A percentile compares a stretch with the other conserved stretches of the same genome.
Evolutionary conservation across 1,140 invertebrate species (phyloP).

Genomic region (Apis dorsata): DNA sequence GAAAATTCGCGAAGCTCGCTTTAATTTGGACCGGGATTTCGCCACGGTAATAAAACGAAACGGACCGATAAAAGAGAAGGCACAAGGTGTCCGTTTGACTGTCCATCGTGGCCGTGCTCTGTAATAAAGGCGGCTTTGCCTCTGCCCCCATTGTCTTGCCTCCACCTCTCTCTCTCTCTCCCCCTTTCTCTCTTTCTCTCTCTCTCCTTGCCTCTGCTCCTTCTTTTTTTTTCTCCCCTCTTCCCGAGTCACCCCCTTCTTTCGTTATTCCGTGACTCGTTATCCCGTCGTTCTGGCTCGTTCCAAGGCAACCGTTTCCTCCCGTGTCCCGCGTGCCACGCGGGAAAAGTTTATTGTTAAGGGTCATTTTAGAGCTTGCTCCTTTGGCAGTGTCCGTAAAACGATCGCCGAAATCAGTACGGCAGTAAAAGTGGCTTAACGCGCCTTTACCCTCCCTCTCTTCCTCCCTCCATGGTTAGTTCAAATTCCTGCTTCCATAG

Average conservation of each 20-base stretch:
- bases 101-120: constrained; percentile 66
- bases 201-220: background rate
- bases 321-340: constrained; percentile 32
- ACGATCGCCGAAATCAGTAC: constrained; percentile 42
- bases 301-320: background rate
- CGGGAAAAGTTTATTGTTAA: constrained; percentile 58
- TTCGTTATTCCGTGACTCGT: constrained; percentile 53
- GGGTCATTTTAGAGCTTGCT: constrained; percentile 49
- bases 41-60: constrained; percentile 68
- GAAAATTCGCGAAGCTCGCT: constrained; percentile 56
- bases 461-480: too few species aligned
- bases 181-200: background rate
- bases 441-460: background rate
- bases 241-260: background rate
- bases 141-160: constrained; percentile 60
- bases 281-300: constrained; percentile 48
- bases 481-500: too few species aligned
- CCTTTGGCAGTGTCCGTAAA: constrained; percentile 49
- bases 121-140: constrained; percentile 71
- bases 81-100: constrained; percentile 71
- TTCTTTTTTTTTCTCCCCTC: background rate
- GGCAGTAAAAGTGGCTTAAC: constrained; percentile 54
- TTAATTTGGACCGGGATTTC: constrained; percentile 62
- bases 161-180: background rate
- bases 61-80: constrained; percentile 66